A percentile compares a stretch with the other conserved stretches of the same genome.
These are phyloP conservation scores for Porites lobata DNA, from an alignment of 92 coral and sea anemone species.

Conservation along the genomic window DNA sequence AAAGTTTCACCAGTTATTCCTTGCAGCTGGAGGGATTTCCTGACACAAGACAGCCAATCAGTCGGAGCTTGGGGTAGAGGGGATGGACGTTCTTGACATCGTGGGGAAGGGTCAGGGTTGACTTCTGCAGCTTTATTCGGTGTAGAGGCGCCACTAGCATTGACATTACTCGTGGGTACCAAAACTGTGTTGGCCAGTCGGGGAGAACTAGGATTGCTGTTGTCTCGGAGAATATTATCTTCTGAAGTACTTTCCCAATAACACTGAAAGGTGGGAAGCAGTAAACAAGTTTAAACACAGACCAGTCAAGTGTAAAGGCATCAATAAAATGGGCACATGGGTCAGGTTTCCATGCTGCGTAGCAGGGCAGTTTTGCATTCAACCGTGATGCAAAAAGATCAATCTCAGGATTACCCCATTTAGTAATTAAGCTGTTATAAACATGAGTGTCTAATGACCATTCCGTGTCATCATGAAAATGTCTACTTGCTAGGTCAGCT, in stretches of 20 bases:
- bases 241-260: slow-evolving; percentile 3
- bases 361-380: slow-evolving; percentile 52
- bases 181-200: slow-evolving; percentile 59
- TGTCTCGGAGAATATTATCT: background rate
- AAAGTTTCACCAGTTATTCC: slow-evolving; percentile 43
- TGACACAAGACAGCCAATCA: no score
- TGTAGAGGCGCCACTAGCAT: slow-evolving; percentile 45
- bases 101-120: slow-evolving; percentile 52
- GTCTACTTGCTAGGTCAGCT: no score
- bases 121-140: slow-evolving; percentile 18
- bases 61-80: slow-evolving; percentile 17
- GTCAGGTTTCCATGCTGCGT: slow-evolving; percentile 70
- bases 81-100: slow-evolving; percentile 41
- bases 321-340: slow-evolving; percentile 60
- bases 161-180: slow-evolving; percentile 60
- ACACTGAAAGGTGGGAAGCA: slow-evolving; percentile 18
- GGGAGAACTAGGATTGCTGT: slow-evolving; percentile 63
- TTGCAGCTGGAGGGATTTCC: no score
- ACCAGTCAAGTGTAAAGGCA: slow-evolving; percentile 73
- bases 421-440: slow-evolving; percentile 21
- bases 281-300: background rate
- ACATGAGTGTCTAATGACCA: slow-evolving; percentile 51
- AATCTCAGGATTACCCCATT: slow-evolving; percentile 61
- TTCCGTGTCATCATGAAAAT: slow-evolving; percentile 18
- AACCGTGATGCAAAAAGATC: slow-evolving; percentile 26